Conservation (phyloP, 1,140 invertebrate species). For the Neelides sp. region DNA sequence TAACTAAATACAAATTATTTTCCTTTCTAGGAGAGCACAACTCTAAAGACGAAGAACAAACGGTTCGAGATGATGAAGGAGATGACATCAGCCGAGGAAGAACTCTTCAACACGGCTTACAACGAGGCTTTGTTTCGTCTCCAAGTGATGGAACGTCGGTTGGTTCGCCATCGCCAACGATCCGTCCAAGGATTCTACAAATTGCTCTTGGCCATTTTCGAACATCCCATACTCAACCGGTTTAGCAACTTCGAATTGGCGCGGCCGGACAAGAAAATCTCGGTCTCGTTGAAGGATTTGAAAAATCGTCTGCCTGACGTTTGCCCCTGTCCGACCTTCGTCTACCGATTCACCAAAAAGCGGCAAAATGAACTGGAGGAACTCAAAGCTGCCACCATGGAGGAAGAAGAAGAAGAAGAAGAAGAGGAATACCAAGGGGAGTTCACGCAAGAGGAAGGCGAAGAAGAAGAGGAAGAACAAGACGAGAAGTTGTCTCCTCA, state of each 20-base stretch:
- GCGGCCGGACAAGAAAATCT: not conserved
- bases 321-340: not conserved
- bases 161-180: slow-evolving; percentile 19
- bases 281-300: not conserved
- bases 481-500: too few species aligned
- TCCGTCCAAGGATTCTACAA: slow-evolving; percentile 14
- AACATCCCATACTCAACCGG: slow-evolving; percentile 16
- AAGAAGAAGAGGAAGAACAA: not conserved
- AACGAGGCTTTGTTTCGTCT: slow-evolving; percentile 15
- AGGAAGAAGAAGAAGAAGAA: not conserved
- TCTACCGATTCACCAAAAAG: not conserved
- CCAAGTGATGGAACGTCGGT: slow-evolving; percentile 22
- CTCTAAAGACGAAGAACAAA: slow-evolving; percentile 13
- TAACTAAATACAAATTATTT: too few species aligned
- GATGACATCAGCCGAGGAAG: slow-evolving; percentile 12
- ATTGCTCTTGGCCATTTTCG: slow-evolving; percentile 11
- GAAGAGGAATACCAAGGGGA: not conserved
- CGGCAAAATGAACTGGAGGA: not conserved
- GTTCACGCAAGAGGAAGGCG: not conserved
- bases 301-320: not conserved
- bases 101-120: slow-evolving; percentile 17
- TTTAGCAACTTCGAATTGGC: slow-evolving; percentile 4
- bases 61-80: slow-evolving; percentile 10
- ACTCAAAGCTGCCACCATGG: not conserved
- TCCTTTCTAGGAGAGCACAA: slow-evolving; percentile 12